Base-by-base conservation (phyloP, 1,140 invertebrate species). In the Lasioglossum baleicum region DNA sequence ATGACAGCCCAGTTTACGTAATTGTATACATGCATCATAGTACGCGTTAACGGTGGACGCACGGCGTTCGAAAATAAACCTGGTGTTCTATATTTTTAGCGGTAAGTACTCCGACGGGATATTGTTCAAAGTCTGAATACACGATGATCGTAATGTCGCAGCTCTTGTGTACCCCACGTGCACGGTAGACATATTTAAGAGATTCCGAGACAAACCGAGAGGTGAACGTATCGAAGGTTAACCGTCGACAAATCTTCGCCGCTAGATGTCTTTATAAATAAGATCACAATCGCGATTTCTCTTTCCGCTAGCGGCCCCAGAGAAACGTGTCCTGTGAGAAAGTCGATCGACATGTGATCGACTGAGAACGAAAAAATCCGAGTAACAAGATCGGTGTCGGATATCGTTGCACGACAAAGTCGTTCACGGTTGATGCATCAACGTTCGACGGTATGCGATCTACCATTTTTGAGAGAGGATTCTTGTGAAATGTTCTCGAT, bases 21-120 rank as follows among this genome's bases (percentile, higher is more conserved):
- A 79, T 79, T 84, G n/a, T n/a, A n/a, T n/a, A 66, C 35, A 40
- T 20, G 68, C 48, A 40, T 68, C 40, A 63, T 53, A 40, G 67
- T 53, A 44, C 70, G 61, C 40, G 42, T 72, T 60, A 64, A 80
- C 48, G 20, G 22, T 20, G 31, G 11, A 79, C 60, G 61, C 60
- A 17, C 81, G 35, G 68, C 11, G 71, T 83, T 87, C 81, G 75
- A 83, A 91, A 90, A 91, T 91, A 91, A 35, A 42, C 60, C 53
- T 51, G 70, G 74, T 10, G 79, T 80, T 72, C 79, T 85, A 87
- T 90, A 91, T 91, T 89, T 90, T 85, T 83, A 80, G 66, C 31
- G 11, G 0, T 66, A 83, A 75, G 61, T 64, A 48, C 26, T 75
- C 51, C 75, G 64, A 40, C 71, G 35, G 15, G 20, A 8, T 60